These are phyloP conservation scores for Carapus acus DNA, from an alignment of 2,797 vertebrate genomes.

Conservation along the genomic window DNA sequence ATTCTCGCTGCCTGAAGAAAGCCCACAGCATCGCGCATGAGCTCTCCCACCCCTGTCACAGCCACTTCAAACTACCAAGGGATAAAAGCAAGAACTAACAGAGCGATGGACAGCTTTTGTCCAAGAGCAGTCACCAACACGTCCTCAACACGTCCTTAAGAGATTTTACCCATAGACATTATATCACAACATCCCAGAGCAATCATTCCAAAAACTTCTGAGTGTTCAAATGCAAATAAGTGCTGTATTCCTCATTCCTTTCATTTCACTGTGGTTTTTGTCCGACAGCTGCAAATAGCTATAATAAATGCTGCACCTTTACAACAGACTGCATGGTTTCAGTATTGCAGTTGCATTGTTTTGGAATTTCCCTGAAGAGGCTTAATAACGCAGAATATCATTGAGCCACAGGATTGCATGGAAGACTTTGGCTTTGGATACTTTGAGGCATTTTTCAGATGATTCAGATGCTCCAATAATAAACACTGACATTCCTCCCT, in stretches of 20 bases:
- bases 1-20: no score
- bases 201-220: conserved; percentile 26
- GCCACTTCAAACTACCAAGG: no score
- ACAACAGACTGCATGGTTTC: conserved; percentile 45
- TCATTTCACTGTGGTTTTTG: conserved; percentile 25
- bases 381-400: conserved; percentile 58
- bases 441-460: conserved; percentile 62
- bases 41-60: no score
- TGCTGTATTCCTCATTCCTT: conserved; percentile 47
- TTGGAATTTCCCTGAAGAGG: conserved; percentile 67
- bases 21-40: no score
- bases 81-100: no score
- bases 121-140: no score
- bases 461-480: conserved; percentile 68
- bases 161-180: no score
- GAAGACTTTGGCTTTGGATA: conserved; percentile 49
- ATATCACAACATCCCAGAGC: conserved; percentile 5
- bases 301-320: conserved; percentile 41
- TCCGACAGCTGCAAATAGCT: conserved; percentile 43
- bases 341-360: conserved; percentile 40
- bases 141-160: no score
- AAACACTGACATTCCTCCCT: conserved; percentile 71
- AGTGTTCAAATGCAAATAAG: conserved; percentile 33
- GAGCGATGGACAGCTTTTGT: no score
- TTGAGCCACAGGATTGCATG: conserved; percentile 51